A percentile compares a stretch with the other conserved stretches of the same genome.
Conservation (phyloP, 2,888 invertebrate species). For the Stenichneumon culpator region DNA sequence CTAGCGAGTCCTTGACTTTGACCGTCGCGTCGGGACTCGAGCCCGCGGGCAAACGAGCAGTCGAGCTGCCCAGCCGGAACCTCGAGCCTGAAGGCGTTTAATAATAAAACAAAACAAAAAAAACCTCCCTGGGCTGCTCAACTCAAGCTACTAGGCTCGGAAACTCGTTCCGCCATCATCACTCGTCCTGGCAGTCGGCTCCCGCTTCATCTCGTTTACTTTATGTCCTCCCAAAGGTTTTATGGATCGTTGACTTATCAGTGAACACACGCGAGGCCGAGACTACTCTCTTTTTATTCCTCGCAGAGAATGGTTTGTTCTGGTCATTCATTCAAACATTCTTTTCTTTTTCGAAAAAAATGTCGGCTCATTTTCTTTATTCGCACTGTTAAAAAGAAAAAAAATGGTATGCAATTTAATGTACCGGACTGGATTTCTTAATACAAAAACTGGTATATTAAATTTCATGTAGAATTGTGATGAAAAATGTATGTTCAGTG, state of each 20-base stretch:
- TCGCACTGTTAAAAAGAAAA: too few species aligned
- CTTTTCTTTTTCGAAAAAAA: background rate
- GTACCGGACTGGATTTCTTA: too few species aligned
- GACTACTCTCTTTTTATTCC: slow-evolving; percentile 7
- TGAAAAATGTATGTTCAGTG: too few species aligned
- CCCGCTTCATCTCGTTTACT: slow-evolving; percentile 27
- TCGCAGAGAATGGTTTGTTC: background rate
- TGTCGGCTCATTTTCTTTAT: too few species aligned
- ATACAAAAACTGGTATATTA: too few species aligned
- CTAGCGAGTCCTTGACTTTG: slow-evolving; percentile 54
- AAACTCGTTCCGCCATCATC: slow-evolving; percentile 46
- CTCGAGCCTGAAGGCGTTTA: slow-evolving; percentile 40
- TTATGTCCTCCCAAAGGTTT: slow-evolving; percentile 34
- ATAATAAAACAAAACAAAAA: slow-evolving; percentile 14
- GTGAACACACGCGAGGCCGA: slow-evolving; percentile 10
- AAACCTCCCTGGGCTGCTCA: slow-evolving; percentile 14
- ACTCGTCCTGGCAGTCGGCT: slow-evolving; percentile 6
- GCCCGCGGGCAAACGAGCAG: slow-evolving; percentile 41
- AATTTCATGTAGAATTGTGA: too few species aligned
- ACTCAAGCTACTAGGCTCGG: slow-evolving; percentile 1
- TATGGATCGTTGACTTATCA: slow-evolving; percentile 46
- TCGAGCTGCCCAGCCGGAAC: slow-evolving; percentile 24
- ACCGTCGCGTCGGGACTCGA: slow-evolving; percentile 31
- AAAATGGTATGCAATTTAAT: too few species aligned
- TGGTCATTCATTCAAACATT: too few species aligned